These are phyloP conservation scores for Drosophila meridionalis DNA, from an alignment of 2,888 invertebrate species.

Conservation along the genomic window DNA sequence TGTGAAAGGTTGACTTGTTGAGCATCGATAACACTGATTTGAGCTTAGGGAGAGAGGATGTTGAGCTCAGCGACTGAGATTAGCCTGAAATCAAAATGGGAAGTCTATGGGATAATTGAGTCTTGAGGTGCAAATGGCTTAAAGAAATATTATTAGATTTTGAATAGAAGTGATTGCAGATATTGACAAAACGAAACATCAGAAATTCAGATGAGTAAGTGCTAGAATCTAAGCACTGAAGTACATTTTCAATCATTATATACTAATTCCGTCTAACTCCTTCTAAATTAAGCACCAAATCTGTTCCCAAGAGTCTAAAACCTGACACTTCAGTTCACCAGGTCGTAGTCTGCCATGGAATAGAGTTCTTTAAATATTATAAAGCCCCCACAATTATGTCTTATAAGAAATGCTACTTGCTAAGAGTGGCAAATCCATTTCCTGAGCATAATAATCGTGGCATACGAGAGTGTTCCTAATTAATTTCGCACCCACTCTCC, in stretches of 20 bases:
- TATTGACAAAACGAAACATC: too few species aligned
- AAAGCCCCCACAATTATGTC: background rate
- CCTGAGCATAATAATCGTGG: conserved; percentile 15
- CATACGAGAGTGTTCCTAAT: conserved; percentile 51
- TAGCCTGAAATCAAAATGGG: background rate
- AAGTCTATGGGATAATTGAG: background rate
- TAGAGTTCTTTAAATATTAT: background rate
- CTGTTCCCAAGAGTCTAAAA: too few species aligned
- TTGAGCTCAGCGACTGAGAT: background rate
- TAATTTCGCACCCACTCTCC: conserved; percentile 65
- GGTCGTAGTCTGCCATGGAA: background rate
- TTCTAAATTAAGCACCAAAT: too few species aligned
- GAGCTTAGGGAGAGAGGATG: too few species aligned
- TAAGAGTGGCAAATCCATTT: background rate
- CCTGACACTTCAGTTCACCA: background rate
- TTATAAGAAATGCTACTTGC: background rate
- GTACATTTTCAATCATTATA: background rate
- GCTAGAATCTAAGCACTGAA: background rate
- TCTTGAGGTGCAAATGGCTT: background rate
- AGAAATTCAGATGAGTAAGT: too few species aligned
- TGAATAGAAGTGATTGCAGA: too few species aligned
- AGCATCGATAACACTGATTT: conserved; percentile 39
- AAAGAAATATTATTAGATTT: too few species aligned
- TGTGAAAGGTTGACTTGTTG: conserved; percentile 41
- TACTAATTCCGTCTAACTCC: background rate